These are phyloP conservation scores for Drosophila fungiperda DNA, from an alignment of 2,888 invertebrate genomes.

Conservation along the genomic window DNA sequence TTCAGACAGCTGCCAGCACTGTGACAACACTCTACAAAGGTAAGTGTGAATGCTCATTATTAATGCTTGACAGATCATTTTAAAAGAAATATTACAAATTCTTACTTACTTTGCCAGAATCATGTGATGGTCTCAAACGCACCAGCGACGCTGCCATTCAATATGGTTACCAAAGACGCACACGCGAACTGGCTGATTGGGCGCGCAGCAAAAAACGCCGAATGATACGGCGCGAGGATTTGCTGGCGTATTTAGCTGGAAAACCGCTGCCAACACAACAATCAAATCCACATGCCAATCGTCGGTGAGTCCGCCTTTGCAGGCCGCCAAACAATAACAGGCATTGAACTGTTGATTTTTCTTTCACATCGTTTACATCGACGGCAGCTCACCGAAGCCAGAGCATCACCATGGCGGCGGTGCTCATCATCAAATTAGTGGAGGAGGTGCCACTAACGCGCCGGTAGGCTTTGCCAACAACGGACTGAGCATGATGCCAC, in stretches of 20 bases:
- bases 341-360: not conserved
- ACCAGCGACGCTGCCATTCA: slow-evolving; percentile 90
- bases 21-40: slow-evolving; percentile 92
- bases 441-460: slow-evolving; percentile 23
- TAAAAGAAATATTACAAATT: not conserved
- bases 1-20: slow-evolving; percentile 92
- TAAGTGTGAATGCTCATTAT: slow-evolving; percentile 69
- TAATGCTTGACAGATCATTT: too few relatives aligned
- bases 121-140: slow-evolving; percentile 89
- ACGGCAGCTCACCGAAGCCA: slow-evolving; percentile 83
- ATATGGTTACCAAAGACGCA: slow-evolving; percentile 90
- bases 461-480: slow-evolving; percentile 39
- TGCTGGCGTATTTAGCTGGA: slow-evolving; percentile 91
- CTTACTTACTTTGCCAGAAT: slow-evolving; percentile 86
- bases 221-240: slow-evolving; percentile 90
- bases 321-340: slow-evolving; percentile 11
- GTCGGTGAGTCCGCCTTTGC: slow-evolving; percentile 80
- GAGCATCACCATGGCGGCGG: slow-evolving; percentile 65
- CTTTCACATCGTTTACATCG: not conserved
- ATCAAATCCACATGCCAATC: slow-evolving; percentile 85
- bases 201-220: slow-evolving; percentile 89
- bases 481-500: slow-evolving; percentile 50
- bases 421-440: slow-evolving; percentile 40
- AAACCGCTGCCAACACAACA: slow-evolving; percentile 87
- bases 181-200: slow-evolving; percentile 91